Conservation (phyloP, 64 coral and sea anemone species). For the Hydrozoanthus tunicans region DNA sequence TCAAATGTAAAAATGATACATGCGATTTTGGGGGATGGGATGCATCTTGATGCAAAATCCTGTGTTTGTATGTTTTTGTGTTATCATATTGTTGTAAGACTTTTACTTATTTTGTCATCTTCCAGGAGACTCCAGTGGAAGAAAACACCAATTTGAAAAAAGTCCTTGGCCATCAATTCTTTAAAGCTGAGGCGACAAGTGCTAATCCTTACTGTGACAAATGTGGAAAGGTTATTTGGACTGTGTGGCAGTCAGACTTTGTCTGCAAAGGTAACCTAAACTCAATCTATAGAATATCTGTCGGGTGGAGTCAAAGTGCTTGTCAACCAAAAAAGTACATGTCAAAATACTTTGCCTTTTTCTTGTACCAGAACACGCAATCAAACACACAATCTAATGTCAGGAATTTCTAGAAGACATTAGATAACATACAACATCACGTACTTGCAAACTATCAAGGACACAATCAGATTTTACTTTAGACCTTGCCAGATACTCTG, state of each 20-base stretch:
- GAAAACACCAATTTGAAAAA: constrained; percentile 58
- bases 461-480: not conserved
- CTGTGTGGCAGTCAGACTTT: constrained; percentile 92
- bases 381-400: no score
- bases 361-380: no score
- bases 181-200: constrained; percentile 65
- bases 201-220: constrained; percentile 70
- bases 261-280: constrained; percentile 76
- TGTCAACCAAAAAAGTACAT: no score
- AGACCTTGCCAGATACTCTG: not conserved
- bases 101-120: not conserved
- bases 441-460: no score
- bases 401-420: no score
- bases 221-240: constrained; percentile 93
- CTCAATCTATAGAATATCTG: not conserved
- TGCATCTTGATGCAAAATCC: no score
- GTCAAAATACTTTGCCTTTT: no score
- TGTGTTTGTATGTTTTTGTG: no score
- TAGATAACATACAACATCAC: no score
- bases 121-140: constrained; percentile 63
- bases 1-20: no score
- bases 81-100: no score
- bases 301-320: no score
- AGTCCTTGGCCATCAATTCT: constrained; percentile 85
- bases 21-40: not conserved